Conservation (phyloP, 1,140 invertebrate genomes). For the Macrobrachium rosenbergii region DNA sequence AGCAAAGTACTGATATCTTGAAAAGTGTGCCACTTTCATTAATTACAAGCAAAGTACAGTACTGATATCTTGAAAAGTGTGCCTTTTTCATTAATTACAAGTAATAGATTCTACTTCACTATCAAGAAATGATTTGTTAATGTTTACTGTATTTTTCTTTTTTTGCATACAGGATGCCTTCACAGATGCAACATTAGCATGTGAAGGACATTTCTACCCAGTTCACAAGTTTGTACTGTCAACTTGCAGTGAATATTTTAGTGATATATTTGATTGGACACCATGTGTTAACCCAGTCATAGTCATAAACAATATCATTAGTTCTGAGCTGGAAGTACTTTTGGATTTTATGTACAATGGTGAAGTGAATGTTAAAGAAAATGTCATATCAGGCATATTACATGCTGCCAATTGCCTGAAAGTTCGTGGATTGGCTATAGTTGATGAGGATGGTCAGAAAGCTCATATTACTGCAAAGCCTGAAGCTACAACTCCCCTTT, state of each 20-base stretch:
- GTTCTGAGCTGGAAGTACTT: constrained; percentile 58
- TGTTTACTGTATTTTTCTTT: constrained; percentile 21
- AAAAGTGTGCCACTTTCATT: no score
- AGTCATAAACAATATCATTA: constrained; percentile 61
- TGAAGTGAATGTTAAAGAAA: constrained; percentile 59
- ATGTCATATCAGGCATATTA: constrained; percentile 48
- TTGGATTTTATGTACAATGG: constrained; percentile 65
- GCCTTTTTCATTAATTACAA: background rate
- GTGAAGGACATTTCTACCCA: constrained; percentile 63
- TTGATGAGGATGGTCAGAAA: constrained; percentile 49
- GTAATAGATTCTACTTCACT: background rate
- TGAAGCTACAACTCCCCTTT: background rate
- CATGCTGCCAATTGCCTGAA: constrained; percentile 60
- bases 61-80: no score
- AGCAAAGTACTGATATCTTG: no score
- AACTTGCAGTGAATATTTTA: constrained; percentile 65
- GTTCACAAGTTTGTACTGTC: constrained; percentile 66
- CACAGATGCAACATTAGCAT: constrained; percentile 66
- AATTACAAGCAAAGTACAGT: no score
- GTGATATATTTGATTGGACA: constrained; percentile 65
- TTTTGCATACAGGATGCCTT: constrained; percentile 49
- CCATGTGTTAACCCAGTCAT: constrained; percentile 65
- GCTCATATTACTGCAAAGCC: background rate
- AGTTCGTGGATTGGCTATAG: constrained; percentile 54
- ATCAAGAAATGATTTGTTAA: background rate